These are phyloP conservation scores for Pyxicephalus adspersus DNA, from an alignment of 2,113 vertebrate genomes.

Conservation along the genomic window DNA sequence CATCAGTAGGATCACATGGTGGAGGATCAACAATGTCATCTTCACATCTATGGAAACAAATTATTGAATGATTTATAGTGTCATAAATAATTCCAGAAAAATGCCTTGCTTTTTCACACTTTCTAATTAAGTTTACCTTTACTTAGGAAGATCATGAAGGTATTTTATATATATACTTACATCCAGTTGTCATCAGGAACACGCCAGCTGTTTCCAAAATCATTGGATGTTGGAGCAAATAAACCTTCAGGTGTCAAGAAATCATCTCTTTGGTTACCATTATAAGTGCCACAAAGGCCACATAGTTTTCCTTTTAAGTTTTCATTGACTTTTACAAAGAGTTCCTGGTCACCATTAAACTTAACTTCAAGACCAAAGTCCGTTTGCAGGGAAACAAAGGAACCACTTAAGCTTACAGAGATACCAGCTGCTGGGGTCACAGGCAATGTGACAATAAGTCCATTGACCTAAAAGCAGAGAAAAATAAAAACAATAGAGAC, in stretches of 20 bases:
- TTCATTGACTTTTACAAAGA: conserved; percentile 76
- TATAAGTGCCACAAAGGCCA: conserved; percentile 78
- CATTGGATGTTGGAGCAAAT: conserved; percentile 64
- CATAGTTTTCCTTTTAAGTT: conserved; percentile 71
- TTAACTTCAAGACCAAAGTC: conserved; percentile 72
- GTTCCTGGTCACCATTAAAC: conserved; percentile 68
- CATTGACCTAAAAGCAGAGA: conserved; percentile 28
- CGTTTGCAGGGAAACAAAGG: conserved; percentile 54
- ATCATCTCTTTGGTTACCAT: conserved; percentile 70
- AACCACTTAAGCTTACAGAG: conserved; percentile 60
- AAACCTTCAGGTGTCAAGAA: conserved; percentile 69
- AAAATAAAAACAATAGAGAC: too few relatives aligned
- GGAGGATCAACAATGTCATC: too few relatives aligned
- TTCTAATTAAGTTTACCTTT: too few relatives aligned
- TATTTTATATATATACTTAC: conserved; percentile 62
- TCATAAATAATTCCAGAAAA: too few relatives aligned
- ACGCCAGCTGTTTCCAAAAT: conserved; percentile 81
- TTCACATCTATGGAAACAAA: too few relatives aligned
- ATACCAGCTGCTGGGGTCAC: conserved; percentile 63
- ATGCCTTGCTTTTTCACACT: too few relatives aligned
- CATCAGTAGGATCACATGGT: too few relatives aligned
- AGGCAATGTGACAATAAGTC: conserved; percentile 64
- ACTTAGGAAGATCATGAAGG: too few relatives aligned
- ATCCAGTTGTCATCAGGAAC: conserved; percentile 58
- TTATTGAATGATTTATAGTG: too few relatives aligned